phyloP scores from a whole-genome alignment of 2,113 vertebrate species.

The Ptychochromis oligacanthus region DNA sequence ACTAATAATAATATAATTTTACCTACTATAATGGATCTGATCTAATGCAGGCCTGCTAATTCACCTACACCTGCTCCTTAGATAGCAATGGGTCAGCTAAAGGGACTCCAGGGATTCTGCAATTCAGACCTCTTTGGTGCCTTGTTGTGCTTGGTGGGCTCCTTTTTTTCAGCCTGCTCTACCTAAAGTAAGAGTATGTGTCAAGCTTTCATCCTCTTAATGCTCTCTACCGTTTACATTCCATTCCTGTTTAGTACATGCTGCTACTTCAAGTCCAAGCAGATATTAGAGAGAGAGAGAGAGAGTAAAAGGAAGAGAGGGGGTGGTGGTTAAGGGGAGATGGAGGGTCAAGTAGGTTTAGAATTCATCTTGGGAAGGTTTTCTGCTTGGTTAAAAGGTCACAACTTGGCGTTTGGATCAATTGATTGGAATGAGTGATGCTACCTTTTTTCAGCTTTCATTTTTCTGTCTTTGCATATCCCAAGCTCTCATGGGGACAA shows the following conservation, averaged over 20 bases:
- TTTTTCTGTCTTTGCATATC: slow-evolving; percentile 25
- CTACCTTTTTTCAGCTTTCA: slow-evolving; percentile 16
- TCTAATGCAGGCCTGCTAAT: slow-evolving; percentile 10
- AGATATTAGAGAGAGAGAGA: slow-evolving; percentile 51
- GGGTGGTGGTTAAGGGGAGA: not conserved
- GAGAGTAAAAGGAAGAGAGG: not conserved
- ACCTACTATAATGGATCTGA: slow-evolving; percentile 12
- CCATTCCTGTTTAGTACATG: slow-evolving; percentile 50
- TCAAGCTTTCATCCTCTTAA: slow-evolving; percentile 60
- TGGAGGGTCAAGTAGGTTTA: slow-evolving; percentile 27
- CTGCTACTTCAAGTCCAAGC: slow-evolving; percentile 51
- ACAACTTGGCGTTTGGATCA: slow-evolving; percentile 20
- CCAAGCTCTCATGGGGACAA: slow-evolving; percentile 15
- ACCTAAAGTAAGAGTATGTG: slow-evolving; percentile 38
- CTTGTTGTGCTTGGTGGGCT: slow-evolving; percentile 43
- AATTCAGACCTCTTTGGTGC: slow-evolving; percentile 42
- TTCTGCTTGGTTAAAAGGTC: slow-evolving; percentile 36
- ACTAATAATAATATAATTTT: not conserved
- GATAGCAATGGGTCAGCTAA: slow-evolving; percentile 22
- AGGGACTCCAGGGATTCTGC: slow-evolving; percentile 9
- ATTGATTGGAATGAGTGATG: slow-evolving; percentile 8
- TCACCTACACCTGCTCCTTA: not conserved
- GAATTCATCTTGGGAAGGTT: slow-evolving; percentile 48
- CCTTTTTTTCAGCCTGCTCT: slow-evolving; percentile 13
- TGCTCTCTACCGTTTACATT: slow-evolving; percentile 63